Conservation (phyloP, 2,888 invertebrate species). For the Rhimphoctona megacephalus region DNA sequence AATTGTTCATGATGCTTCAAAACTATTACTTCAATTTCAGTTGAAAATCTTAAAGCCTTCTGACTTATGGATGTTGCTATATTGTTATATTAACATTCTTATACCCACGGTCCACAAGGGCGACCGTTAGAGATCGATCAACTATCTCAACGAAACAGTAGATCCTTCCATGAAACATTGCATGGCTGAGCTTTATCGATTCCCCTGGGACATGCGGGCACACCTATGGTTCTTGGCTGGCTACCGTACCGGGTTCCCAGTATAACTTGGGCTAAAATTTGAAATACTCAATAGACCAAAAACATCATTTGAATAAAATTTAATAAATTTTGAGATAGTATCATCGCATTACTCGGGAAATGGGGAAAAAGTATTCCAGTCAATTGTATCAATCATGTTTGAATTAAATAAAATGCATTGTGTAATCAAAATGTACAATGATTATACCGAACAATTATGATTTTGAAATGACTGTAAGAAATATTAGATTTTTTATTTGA, state of each 20-base stretch:
- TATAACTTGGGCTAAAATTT: no score
- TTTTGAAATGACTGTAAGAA: no score
- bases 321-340: no score
- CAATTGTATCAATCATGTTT: no score
- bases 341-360: no score
- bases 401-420: no score
- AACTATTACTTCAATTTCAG: background rate
- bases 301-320: no score
- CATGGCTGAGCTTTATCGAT: conserved; percentile 39
- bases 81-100: background rate
- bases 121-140: conserved; percentile 39
- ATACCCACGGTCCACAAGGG: background rate
- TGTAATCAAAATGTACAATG: no score
- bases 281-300: no score
- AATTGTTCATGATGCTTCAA: background rate
- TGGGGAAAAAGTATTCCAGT: no score
- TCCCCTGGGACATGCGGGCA: conserved; percentile 58
- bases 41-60: background rate
- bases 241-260: conserved; percentile 62
- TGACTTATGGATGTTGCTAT: background rate
- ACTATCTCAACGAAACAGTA: conserved; percentile 38
- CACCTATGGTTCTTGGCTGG: conserved; percentile 69
- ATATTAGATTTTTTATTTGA: no score
- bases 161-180: conserved; percentile 29
- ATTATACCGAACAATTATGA: no score